phyloP scores from a whole-genome alignment of 2,113 vertebrate genomes.

The Harpagus bidentatus region DNA sequence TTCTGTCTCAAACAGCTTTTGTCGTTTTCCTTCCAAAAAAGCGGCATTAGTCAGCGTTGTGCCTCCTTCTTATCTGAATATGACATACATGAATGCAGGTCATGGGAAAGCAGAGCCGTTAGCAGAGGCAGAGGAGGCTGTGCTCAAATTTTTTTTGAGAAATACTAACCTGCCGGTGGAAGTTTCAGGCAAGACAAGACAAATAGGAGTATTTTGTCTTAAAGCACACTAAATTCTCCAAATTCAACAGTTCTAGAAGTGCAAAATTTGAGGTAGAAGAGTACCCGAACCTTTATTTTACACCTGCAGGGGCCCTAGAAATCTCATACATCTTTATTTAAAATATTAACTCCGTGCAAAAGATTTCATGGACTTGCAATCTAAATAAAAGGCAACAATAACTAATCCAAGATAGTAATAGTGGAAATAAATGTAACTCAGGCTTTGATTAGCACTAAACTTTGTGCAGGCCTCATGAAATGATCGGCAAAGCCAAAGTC shows the following conservation, averaged over 20 bases:
- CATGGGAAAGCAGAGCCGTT: not conserved
- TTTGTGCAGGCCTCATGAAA: not conserved
- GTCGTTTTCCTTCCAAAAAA: constrained; percentile 42
- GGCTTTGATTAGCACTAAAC: not conserved
- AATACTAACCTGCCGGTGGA: not conserved
- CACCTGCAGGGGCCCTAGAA: not conserved
- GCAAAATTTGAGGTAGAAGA: not conserved
- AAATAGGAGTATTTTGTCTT: not conserved
- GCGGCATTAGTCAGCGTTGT: constrained; percentile 12
- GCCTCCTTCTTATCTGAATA: constrained; percentile 3
- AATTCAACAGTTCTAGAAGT: not conserved
- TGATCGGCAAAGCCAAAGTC: not conserved
- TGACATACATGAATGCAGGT: not conserved
- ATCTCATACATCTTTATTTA: not conserved
- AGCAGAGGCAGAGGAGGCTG: not conserved
- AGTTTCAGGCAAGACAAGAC: not conserved
- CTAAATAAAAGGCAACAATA: not conserved
- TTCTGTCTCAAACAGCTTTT: constrained; percentile 42
- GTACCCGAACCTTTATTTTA: not conserved
- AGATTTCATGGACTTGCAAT: not conserved
- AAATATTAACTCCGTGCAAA: not conserved
- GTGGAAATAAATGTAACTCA: not conserved
- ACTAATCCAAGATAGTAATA: not conserved
- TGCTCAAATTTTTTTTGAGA: not conserved
- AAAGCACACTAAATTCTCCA: not conserved